Percentiles rank a stretch among this genome's conserved stretches.
phyloP scores from a whole-genome alignment of 1,140 invertebrate species.

The Harpegnathos saltator region DNA sequence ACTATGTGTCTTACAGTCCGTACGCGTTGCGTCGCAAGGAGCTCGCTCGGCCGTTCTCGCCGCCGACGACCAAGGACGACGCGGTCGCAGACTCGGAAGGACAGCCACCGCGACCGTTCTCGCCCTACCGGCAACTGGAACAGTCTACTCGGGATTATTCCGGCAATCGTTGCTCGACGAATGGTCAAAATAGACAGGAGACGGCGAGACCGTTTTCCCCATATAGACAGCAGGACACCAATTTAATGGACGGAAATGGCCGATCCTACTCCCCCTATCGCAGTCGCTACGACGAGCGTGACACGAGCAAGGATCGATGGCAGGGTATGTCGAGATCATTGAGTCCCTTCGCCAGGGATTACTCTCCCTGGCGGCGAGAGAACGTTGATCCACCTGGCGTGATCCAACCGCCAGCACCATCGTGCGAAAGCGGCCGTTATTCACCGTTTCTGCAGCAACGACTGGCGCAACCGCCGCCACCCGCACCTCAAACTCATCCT shows the following conservation, averaged over 20 bases:
- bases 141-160: conserved; percentile 66
- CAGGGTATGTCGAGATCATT: conserved; percentile 80
- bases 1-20: conserved; percentile 83
- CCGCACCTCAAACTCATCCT: conserved; percentile 77
- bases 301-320: conserved; percentile 80
- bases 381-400: conserved; percentile 84
- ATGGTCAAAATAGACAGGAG: conserved; percentile 75
- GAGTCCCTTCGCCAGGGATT: conserved; percentile 83
- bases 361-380: conserved; percentile 84
- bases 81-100: conserved; percentile 59
- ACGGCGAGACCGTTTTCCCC: conserved; percentile 74
- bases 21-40: conserved; percentile 82
- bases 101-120: conserved; percentile 73
- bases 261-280: conserved; percentile 79
- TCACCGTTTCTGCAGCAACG: conserved; percentile 80
- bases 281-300: conserved; percentile 77
- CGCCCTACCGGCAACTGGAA: conserved; percentile 77
- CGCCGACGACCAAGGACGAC: conserved; percentile 73
- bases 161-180: conserved; percentile 71
- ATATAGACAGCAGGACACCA: conserved; percentile 69
- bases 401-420: conserved; percentile 72
- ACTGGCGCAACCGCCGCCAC: conserved; percentile 71
- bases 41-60: conserved; percentile 80
- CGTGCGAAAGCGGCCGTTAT: conserved; percentile 78
- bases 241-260: conserved; percentile 57